Evolutionary conservation across 2,888 invertebrate genomes (phyloP).

Genomic region (Acleris holmiana): DNA sequence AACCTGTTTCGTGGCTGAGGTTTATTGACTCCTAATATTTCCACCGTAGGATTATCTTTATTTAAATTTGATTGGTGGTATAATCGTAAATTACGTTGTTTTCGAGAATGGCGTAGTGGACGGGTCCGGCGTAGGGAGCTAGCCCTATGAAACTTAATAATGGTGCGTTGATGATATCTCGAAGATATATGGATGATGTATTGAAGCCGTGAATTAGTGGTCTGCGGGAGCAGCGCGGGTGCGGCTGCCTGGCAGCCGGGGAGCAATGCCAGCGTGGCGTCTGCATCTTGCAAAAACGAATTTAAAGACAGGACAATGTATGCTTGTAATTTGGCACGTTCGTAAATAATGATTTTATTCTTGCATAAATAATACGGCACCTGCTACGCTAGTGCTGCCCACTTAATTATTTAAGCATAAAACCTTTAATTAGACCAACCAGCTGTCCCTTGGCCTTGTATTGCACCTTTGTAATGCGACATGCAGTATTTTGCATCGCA

Average conservation of each 20-base stretch:
- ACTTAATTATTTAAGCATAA: conserved; percentile 83
- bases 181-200: conserved; percentile 23
- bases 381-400: conserved; percentile 61
- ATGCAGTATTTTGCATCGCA: conserved; percentile 75
- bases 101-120: conserved; percentile 28
- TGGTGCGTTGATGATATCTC: conserved; percentile 29
- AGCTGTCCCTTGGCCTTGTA: conserved; percentile 76
- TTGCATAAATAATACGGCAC: conserved; percentile 71
- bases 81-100: conserved; percentile 41
- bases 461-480: conserved; percentile 77
- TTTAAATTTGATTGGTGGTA: conserved; percentile 50
- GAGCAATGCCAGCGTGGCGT: conserved; percentile 39
- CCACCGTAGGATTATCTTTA: conserved; percentile 52
- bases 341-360: conserved; percentile 79
- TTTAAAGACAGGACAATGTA: conserved; percentile 40
- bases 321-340: conserved; percentile 70
- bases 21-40: conserved; percentile 81
- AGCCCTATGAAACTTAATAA: conserved; percentile 30
- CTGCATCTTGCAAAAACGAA: conserved; percentile 9
- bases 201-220: conserved; percentile 45
- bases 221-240: conserved; percentile 37
- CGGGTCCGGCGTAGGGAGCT: conserved; percentile 1
- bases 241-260: conserved; percentile 24
- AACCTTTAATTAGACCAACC: conserved; percentile 79
- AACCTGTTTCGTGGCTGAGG: conserved; percentile 71